These are phyloP conservation scores for Caenorhabditis tropicalis DNA, from an alignment of 1,140 invertebrate species.

Conservation along the genomic window DNA sequence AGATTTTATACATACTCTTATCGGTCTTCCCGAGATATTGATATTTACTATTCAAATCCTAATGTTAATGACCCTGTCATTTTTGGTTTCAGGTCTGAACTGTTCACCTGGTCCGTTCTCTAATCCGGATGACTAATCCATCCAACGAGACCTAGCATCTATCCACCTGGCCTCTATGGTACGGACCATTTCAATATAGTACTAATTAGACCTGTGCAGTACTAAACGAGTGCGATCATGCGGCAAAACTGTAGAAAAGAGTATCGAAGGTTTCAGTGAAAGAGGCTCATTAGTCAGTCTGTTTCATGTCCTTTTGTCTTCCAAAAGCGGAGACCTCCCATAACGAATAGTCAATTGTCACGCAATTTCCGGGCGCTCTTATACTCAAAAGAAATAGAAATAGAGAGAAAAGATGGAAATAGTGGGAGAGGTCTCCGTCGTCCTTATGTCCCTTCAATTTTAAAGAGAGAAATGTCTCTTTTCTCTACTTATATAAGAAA, in stretches of 20 bases:
- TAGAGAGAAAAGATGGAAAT: background rate
- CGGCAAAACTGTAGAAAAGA: constrained; percentile 2
- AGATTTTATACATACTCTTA: background rate
- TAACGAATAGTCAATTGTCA: constrained; percentile 41
- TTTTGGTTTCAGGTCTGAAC: background rate
- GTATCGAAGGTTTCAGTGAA: background rate
- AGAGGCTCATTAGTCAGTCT: constrained; percentile 24
- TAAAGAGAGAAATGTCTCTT: background rate
- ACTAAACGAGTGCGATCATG: constrained; percentile 32
- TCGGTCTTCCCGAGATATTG: background rate
- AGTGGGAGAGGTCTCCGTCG: background rate
- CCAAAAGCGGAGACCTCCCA: background rate
- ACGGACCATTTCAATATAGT: constrained; percentile 8
- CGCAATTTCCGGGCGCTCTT: constrained; percentile 35
- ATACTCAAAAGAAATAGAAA: background rate
- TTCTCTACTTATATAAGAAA: background rate
- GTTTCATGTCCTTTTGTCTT: constrained; percentile 29
- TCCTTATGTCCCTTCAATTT: constrained; percentile 22
- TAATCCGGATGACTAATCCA: background rate
- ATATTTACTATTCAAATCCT: background rate
- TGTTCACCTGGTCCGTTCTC: background rate
- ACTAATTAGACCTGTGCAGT: constrained; percentile 1
- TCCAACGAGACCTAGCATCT: background rate
- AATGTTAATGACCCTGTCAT: constrained; percentile 10
- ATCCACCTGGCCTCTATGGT: background rate